Evolutionary conservation across 2,888 invertebrate genomes (phyloP).

Genomic region (Cyaniris semiargus): DNA sequence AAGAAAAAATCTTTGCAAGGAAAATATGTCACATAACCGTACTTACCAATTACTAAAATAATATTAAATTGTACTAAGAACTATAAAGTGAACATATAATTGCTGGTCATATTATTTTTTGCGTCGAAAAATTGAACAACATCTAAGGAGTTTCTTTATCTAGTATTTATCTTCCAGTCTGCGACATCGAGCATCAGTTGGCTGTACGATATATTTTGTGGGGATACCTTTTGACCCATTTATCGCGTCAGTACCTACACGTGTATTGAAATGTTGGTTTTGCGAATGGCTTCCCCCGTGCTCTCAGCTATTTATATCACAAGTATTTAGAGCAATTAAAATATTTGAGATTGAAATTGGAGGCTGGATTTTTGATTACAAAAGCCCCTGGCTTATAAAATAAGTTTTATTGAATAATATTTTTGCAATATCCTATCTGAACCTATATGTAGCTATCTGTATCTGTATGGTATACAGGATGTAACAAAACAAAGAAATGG

Average conservation of each 20-base stretch:
- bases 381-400: background rate
- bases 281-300: background rate
- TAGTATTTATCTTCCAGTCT: conserved; percentile 34
- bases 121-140: background rate
- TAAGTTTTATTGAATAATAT: background rate
- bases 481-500: no score
- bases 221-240: conserved; percentile 37
- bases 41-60: background rate
- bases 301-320: conserved; percentile 18
- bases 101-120: background rate
- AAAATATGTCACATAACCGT: no score
- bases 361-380: background rate
- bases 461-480: no score
- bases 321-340: conserved; percentile 21
- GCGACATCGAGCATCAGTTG: conserved; percentile 30
- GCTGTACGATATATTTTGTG: conserved; percentile 41
- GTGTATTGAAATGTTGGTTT: conserved; percentile 26
- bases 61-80: background rate
- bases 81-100: background rate
- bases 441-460: no score
- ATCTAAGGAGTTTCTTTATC: conserved; percentile 36
- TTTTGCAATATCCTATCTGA: background rate
- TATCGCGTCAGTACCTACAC: conserved; percentile 16
- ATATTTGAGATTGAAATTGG: conserved; percentile 12
- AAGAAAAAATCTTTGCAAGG: no score